phyloP scores from a whole-genome alignment of 2,888 invertebrate genomes.

The Melanophora roralis region DNA sequence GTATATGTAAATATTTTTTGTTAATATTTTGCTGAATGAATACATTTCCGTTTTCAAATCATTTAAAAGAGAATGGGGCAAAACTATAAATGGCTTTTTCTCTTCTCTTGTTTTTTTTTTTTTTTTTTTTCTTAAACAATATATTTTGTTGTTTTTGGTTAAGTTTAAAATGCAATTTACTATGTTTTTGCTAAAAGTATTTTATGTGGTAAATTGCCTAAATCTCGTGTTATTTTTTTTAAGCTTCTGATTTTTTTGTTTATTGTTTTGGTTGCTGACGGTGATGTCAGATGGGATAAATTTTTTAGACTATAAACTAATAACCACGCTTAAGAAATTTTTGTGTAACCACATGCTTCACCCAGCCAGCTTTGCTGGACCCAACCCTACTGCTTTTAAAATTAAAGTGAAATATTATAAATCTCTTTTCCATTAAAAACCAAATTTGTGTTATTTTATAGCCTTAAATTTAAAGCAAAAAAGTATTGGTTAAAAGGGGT shows the following conservation, averaged over 20 bases:
- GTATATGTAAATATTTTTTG: constrained; percentile 38
- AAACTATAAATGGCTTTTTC: constrained; percentile 40
- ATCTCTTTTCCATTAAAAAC: too few species aligned
- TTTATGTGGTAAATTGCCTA: constrained; percentile 49
- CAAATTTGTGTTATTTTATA: too few species aligned
- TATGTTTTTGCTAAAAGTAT: constrained; percentile 5
- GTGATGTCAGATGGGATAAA: too few species aligned
- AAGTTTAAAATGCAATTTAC: not conserved
- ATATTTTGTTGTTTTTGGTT: constrained; percentile 33
- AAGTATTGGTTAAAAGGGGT: too few species aligned
- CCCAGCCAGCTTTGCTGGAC: too few species aligned
- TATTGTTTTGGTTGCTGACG: too few species aligned
- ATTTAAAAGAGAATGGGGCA: constrained; percentile 41
- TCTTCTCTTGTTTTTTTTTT: not conserved
- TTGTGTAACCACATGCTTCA: too few species aligned
- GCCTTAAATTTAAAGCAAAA: too few species aligned
- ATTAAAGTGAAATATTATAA: too few species aligned
- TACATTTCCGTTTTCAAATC: constrained; percentile 59
- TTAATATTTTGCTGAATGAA: constrained; percentile 57
- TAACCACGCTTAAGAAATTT: too few species aligned
- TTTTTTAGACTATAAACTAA: too few species aligned
- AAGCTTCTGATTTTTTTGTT: not conserved
- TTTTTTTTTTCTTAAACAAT: constrained; percentile 20
- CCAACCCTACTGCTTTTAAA: too few species aligned
- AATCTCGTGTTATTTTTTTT: constrained; percentile 29